phyloP scores from a whole-genome alignment of 1,140 invertebrate species.

The Leptestheria dahalacensis region DNA sequence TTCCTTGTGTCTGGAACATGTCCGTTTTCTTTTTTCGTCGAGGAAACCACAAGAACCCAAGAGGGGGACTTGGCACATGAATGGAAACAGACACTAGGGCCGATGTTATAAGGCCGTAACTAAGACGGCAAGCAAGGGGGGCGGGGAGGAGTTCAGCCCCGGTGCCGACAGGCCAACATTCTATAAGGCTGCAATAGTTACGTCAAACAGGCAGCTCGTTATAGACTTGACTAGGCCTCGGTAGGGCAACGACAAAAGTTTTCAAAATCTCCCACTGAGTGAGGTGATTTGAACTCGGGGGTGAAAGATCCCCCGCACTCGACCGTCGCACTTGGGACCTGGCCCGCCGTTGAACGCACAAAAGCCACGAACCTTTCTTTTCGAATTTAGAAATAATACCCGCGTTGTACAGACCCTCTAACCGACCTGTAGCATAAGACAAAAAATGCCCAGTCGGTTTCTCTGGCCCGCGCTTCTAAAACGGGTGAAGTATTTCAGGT shows the following conservation, averaged over 20 bases:
- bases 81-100: not conserved
- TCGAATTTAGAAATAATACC: no score
- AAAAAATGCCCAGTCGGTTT: not conserved
- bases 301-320: not conserved
- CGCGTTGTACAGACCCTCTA: no score
- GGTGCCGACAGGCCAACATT: not conserved
- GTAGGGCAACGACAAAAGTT: no score
- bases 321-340: not conserved
- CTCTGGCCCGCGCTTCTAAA: not conserved
- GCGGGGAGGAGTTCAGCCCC: no score
- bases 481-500: not conserved
- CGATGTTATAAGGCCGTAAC: not conserved
- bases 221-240: no score
- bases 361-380: no score
- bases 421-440: no score
- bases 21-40: not conserved
- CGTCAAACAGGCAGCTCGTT: not conserved
- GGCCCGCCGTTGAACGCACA: no score
- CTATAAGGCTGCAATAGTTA: not conserved
- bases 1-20: not conserved
- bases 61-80: not conserved
- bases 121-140: not conserved
- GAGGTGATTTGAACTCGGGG: not conserved
- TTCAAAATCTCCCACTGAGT: not conserved
- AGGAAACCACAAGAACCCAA: no score